Conservation (phyloP, 2,797 vertebrate genomes). For the Vireo griseus region DNA sequence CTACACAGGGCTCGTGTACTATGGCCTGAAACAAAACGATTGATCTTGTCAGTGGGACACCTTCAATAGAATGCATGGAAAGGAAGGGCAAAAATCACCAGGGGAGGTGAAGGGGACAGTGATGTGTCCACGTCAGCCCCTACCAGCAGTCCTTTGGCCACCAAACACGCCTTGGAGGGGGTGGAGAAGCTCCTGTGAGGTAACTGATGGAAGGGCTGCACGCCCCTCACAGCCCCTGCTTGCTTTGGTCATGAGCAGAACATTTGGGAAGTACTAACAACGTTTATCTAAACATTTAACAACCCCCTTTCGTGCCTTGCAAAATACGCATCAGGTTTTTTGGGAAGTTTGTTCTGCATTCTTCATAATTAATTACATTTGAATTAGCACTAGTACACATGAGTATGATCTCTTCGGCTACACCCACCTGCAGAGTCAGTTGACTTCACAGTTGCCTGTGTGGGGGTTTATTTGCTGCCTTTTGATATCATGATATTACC, state of each 20-base stretch:
- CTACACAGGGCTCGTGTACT: not conserved
- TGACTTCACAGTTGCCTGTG: not conserved
- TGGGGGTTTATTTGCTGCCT: not conserved
- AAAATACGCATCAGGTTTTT: not conserved
- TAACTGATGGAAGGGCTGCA: not conserved
- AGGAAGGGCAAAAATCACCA: not conserved
- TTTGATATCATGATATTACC: not conserved
- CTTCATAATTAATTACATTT: not conserved
- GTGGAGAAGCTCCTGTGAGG: not conserved
- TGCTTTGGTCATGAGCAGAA: not conserved
- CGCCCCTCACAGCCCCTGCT: not conserved
- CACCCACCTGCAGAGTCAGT: not conserved
- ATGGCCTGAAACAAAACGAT: not conserved
- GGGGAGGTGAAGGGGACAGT: not conserved
- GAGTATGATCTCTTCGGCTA: not conserved
- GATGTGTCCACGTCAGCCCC: not conserved
- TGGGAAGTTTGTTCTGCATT: not conserved
- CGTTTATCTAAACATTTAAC: not conserved
- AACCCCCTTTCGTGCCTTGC: not conserved
- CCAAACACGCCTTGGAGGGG: fast-evolving
- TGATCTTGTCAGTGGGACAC: not conserved
- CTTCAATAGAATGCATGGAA: not conserved
- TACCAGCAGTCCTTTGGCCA: not conserved
- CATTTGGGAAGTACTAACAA: not conserved
- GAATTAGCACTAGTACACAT: not conserved